Evolutionary conservation across 2,113 vertebrate species (phyloP).

Genomic region (Zosterops japonicus): DNA sequence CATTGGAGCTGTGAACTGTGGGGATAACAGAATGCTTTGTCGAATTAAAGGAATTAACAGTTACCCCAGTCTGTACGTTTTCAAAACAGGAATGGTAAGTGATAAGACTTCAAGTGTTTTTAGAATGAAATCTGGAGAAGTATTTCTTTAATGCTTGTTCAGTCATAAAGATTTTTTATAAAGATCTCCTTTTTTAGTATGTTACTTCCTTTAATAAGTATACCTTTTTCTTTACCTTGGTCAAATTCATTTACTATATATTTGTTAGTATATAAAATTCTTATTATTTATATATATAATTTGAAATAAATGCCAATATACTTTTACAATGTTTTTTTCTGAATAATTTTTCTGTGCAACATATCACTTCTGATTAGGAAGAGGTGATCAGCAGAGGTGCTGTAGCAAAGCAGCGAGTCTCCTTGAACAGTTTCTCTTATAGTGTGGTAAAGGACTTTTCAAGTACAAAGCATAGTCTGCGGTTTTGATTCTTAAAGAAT

Average conservation of each 20-base stretch:
- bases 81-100: conserved; percentile 86
- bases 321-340: neutral
- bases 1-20: conserved; percentile 96
- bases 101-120: neutral
- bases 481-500: neutral
- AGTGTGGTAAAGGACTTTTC: neutral
- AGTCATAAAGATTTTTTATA: neutral
- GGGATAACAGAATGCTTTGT: conserved; percentile 92
- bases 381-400: neutral
- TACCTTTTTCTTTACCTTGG: neutral
- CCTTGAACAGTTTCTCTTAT: neutral
- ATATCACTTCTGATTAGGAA: neutral
- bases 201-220: neutral
- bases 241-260: neutral
- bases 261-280: neutral
- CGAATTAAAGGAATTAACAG: conserved; percentile 91
- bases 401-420: neutral
- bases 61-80: conserved; percentile 92
- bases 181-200: neutral
- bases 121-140: neutral
- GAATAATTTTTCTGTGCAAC: neutral
- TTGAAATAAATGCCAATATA: neutral
- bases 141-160: neutral
- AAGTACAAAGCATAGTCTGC: neutral
- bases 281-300: neutral